These are phyloP conservation scores for Cenopis cana DNA, from an alignment of 2,888 invertebrate species.

Conservation along the genomic window DNA sequence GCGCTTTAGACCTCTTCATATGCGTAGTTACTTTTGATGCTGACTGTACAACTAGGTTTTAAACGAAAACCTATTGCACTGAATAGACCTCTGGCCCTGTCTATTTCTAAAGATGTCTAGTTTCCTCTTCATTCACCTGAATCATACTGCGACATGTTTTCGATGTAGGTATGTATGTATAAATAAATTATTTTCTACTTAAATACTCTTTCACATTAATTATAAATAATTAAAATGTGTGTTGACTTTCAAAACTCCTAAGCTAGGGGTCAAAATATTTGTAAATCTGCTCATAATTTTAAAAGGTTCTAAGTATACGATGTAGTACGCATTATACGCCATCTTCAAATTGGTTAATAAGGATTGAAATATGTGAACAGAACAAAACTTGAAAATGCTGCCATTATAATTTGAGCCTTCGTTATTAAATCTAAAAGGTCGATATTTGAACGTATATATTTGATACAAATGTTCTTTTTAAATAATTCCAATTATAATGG, in stretches of 20 bases:
- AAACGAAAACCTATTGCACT: too few species aligned
- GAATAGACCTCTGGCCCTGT: too few species aligned
- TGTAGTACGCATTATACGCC: constrained; percentile 6
- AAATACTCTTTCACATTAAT: not conserved
- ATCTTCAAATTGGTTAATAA: not conserved
- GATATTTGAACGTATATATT: not conserved
- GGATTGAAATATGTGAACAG: not conserved
- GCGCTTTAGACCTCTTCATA: too few species aligned
- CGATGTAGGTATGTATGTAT: not conserved
- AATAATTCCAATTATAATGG: not conserved
- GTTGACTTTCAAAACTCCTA: constrained; percentile 51
- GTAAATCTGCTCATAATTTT: constrained; percentile 4
- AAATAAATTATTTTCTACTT: constrained; percentile 7
- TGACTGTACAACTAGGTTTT: too few species aligned
- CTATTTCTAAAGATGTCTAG: too few species aligned
- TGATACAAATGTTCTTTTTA: not conserved
- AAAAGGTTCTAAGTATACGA: constrained; percentile 2
- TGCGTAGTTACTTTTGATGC: too few species aligned
- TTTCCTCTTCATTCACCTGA: too few species aligned
- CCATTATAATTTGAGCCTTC: not conserved
- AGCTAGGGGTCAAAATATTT: constrained; percentile 60
- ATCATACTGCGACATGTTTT: not conserved
- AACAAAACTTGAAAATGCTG: not conserved
- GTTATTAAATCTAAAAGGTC: not conserved
- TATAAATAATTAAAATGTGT: constrained; percentile 46